Base-by-base conservation (phyloP, 1,140 invertebrate genomes). In the Ooceraea biroi region DNA sequence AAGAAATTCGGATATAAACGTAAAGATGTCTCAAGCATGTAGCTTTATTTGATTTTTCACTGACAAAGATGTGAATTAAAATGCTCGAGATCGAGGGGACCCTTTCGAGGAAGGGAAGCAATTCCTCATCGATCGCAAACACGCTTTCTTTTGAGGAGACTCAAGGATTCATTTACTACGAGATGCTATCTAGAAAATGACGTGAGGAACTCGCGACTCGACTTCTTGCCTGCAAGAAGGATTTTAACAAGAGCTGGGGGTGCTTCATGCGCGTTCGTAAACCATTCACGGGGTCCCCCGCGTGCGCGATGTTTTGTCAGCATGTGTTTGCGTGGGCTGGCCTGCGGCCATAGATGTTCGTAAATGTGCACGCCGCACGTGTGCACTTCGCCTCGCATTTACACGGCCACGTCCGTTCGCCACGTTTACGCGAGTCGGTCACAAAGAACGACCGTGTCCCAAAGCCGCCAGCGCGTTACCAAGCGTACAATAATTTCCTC, bases 401-500 rank as follows among this genome's bases (percentile, higher is more conserved):
- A 36, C 61, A 63, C 58, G 25, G 14, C n/a, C 5, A 30, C 22
- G 52, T 63, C 63, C 25, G 57, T 48, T 63, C 68, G 19, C 57
- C 36, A 60, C 44, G 12, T 76, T 76, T 76, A 57, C 50, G 22
- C 50, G 27, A 69, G 48, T 46, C 55, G 17, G 25, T 25, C 50
- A 57, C 65, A 71, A 69, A 71, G 65, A 80, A 71, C 36, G 71
- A 46, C 36, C 74, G 36, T 80, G 50, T 69, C 25, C 12, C 22
- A 58, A n/a, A 69, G 50, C 48, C 30, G 68, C 50, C 44, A 68
- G 44, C 57, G 50, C 25, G 50, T n/a, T 17, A 22, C 17, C 7
- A 30, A 71, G 25, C 55, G 52, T 71, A 69, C 66, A 80, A 69
- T 80, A 80, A 71, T 69, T 71, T n/a, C 36, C 50, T 78, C 25